phyloP scores from a whole-genome alignment of 2,113 vertebrate species.

The Heterotis niloticus region DNA sequence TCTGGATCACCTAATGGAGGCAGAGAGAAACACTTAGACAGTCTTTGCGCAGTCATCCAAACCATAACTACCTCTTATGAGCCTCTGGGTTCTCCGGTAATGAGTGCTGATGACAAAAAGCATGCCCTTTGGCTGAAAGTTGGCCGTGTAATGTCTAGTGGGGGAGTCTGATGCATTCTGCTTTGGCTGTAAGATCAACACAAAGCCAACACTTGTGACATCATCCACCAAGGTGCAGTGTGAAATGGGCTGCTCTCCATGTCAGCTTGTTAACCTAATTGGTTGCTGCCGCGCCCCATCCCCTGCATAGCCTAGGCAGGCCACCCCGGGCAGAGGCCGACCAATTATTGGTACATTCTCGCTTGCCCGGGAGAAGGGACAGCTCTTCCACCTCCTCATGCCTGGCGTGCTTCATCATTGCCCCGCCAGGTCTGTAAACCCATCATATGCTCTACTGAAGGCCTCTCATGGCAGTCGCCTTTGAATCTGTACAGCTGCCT shows the following conservation, averaged over 20 bases:
- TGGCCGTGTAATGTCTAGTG: background rate
- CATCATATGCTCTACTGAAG: background rate
- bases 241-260: too few species aligned
- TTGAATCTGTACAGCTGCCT: too few species aligned
- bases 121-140: background rate
- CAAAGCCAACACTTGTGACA: too few species aligned
- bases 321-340: background rate
- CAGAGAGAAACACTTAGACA: conserved; percentile 33
- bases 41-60: background rate
- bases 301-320: background rate
- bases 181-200: too few species aligned
- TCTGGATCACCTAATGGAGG: conserved; percentile 85
- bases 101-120: background rate
- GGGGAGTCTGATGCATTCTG: background rate
- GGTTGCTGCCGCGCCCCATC: background rate
- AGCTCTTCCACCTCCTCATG: background rate
- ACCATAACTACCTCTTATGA: background rate
- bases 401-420: background rate
- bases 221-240: too few species aligned
- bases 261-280: background rate
- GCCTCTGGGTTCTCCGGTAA: background rate
- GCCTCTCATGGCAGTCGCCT: background rate
- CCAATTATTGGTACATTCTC: background rate
- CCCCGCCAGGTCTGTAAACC: background rate
- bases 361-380: background rate